A percentile compares a stretch with the other conserved stretches of the same genome.
Conservation (phyloP, 2,113 vertebrate genomes). For the Pseudonaja textilis region DNA sequence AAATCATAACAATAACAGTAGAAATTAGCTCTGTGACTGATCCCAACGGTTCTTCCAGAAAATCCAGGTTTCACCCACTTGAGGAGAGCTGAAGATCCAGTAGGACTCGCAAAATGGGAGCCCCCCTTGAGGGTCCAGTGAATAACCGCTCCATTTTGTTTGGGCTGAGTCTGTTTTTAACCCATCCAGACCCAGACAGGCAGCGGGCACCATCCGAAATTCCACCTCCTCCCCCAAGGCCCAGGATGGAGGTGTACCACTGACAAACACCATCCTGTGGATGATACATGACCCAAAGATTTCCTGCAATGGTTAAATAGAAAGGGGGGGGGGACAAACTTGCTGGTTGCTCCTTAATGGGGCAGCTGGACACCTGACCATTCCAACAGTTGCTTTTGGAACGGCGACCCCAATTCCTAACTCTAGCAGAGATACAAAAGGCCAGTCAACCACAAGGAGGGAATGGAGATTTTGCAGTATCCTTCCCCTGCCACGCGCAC, state of each 20-base stretch:
- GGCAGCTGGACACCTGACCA: not conserved
- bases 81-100: not conserved
- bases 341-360: not conserved
- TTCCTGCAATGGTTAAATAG: not conserved
- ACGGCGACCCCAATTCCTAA: not conserved
- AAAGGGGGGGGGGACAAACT: not conserved
- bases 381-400: not conserved
- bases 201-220: not conserved
- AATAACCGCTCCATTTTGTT: not conserved
- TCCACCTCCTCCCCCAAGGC: not conserved
- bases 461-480: too few species aligned
- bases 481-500: too few species aligned
- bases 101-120: not conserved
- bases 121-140: not conserved
- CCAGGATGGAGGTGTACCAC: not conserved
- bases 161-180: not conserved
- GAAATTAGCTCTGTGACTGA: not conserved
- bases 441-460: not conserved
- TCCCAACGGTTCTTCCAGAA: not conserved
- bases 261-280: not conserved
- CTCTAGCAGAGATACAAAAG: not conserved
- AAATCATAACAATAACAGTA: not conserved
- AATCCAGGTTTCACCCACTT: not conserved
- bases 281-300: not conserved
- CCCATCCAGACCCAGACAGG: not conserved